Percentiles rank a stretch among this genome's conserved stretches.
phyloP scores from a whole-genome alignment of 1,140 invertebrate species.

The Sarcophaga bullata region DNA sequence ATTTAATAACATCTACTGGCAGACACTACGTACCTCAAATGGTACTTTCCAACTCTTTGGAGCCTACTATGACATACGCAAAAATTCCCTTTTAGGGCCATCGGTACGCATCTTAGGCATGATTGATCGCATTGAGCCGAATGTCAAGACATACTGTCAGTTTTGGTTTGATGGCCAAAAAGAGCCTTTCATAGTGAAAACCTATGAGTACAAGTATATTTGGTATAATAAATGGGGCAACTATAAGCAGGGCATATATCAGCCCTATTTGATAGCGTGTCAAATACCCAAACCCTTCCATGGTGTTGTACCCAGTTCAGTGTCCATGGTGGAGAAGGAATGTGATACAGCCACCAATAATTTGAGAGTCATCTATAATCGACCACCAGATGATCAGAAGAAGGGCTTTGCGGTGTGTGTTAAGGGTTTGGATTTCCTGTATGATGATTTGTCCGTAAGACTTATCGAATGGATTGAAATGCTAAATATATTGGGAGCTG shows the following conservation, averaged over 20 bases:
- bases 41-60: slow-evolving; percentile 90
- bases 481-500: slow-evolving; percentile 84
- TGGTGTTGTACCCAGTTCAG: slow-evolving; percentile 80
- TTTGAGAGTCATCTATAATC: slow-evolving; percentile 85
- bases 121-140: slow-evolving; percentile 88
- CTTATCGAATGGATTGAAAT: slow-evolving; percentile 96
- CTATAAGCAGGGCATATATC: slow-evolving; percentile 90
- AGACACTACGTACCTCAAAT: slow-evolving; percentile 80
- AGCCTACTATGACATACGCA: slow-evolving; percentile 87
- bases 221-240: slow-evolving; percentile 96
- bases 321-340: slow-evolving; percentile 85
- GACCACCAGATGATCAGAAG: slow-evolving; percentile 72
- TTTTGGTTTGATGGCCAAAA: slow-evolving; percentile 89
- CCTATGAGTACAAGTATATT: slow-evolving; percentile 91
- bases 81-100: slow-evolving; percentile 79
- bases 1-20: slow-evolving; percentile 94
- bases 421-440: slow-evolving; percentile 90
- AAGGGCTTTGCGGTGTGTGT: slow-evolving; percentile 94
- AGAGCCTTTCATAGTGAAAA: slow-evolving; percentile 81
- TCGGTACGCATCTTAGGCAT: slow-evolving; percentile 88
- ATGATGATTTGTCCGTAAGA: slow-evolving; percentile 89
- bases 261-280: slow-evolving; percentile 91
- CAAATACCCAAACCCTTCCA: slow-evolving; percentile 81
- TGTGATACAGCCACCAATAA: slow-evolving; percentile 89
- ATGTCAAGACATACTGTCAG: slow-evolving; percentile 84